Evolutionary conservation across 2,113 vertebrate species (phyloP).

Genomic region (Indicator maculatus): DNA sequence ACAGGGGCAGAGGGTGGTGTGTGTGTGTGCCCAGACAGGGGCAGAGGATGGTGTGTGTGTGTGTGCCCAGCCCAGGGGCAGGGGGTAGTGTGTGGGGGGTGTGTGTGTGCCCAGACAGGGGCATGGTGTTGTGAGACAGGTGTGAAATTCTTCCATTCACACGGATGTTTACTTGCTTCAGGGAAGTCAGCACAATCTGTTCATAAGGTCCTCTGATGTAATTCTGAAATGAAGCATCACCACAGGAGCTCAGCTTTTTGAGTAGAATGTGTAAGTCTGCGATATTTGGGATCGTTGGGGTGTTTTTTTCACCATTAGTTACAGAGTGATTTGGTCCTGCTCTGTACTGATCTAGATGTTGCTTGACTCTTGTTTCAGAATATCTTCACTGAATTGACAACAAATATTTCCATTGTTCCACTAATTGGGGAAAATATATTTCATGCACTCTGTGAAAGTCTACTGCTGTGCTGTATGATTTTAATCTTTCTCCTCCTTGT

Average conservation of each 20-base stretch:
- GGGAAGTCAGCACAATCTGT: background rate
- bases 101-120: no score
- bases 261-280: background rate
- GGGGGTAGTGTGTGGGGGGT: no score
- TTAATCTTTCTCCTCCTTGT: conserved; percentile 59
- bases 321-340: background rate
- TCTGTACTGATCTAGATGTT: conserved; percentile 33
- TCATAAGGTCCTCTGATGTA: background rate
- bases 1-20: no score
- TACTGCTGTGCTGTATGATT: conserved; percentile 58
- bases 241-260: background rate
- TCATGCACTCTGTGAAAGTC: conserved; percentile 60
- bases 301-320: background rate
- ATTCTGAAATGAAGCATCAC: background rate
- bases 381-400: conserved; percentile 48
- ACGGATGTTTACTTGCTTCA: background rate
- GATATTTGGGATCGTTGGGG: background rate
- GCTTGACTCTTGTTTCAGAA: conserved; percentile 20
- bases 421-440: conserved; percentile 67
- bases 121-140: background rate
- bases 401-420: conserved; percentile 61
- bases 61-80: no score
- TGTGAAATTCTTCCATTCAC: rapidly evolving
- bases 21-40: no score
- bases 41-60: no score